Conservation (phyloP, 2,113 vertebrate species). For the Sakesphorus luctuosus region DNA sequence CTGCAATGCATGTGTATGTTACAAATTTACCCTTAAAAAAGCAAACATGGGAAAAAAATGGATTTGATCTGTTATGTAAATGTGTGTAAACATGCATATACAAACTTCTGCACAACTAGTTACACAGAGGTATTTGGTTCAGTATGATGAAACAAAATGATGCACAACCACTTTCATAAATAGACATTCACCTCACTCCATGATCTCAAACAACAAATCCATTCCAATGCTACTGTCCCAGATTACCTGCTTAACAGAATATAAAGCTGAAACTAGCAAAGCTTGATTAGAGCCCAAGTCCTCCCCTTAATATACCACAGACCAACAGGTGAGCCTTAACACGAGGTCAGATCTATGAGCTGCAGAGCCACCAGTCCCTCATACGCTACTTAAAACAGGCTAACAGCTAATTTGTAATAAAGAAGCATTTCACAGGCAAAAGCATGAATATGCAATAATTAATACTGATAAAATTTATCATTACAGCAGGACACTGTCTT, state of each 20-base stretch:
- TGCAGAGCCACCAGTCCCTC: background rate
- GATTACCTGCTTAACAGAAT: background rate
- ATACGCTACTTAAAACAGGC: background rate
- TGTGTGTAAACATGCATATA: accelerated
- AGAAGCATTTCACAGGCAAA: background rate
- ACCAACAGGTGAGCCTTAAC: background rate
- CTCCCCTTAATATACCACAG: background rate
- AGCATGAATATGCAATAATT: background rate
- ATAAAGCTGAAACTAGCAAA: background rate
- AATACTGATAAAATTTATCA: background rate
- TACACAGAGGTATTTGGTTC: background rate
- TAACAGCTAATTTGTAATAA: background rate
- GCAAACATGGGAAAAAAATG: background rate
- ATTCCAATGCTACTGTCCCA: background rate
- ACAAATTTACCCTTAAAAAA: background rate
- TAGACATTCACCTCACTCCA: background rate
- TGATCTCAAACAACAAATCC: background rate
- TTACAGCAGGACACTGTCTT: background rate
- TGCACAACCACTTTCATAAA: background rate
- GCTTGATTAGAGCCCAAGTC: background rate
- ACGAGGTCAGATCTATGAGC: background rate
- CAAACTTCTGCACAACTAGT: background rate
- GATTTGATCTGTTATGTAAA: background rate
- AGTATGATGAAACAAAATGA: background rate
- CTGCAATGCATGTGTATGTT: background rate